Evolutionary conservation across 1,140 invertebrate species (phyloP), one percentile per base, ranked within the genome.

Genomic region (Leptinotarsa undecemlineata): DNA sequence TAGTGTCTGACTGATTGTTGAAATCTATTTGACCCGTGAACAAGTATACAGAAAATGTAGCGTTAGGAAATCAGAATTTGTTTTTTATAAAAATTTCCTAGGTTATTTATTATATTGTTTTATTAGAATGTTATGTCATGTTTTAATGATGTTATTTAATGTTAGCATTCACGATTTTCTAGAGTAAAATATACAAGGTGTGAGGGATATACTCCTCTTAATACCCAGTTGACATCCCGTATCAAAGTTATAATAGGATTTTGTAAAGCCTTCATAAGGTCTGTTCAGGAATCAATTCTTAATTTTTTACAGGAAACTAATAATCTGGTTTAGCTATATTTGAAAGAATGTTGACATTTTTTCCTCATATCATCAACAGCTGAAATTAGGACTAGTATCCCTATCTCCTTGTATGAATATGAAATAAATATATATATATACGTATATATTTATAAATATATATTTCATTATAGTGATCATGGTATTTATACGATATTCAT

Each of bases 81-180:
- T 69, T 69, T 69, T 69, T 69, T 69, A 69, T 69, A 69, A 69
- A 69, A 69, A 69, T 69, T 23, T 33, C 26, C 42, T 69, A 51
- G 68, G 68, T 69, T 69, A 69, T 69, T 69, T 69, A 69, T 69
- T 69, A 69, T 47, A 69, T 69, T 48, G 48, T 69, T 48, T 69
- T 69, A 48, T 69, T 69, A 51, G 20, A 48, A 48, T 69, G 66
- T 68, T 68, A 67, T 68, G 68, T 69, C 68, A 69, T 69, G 68
- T 69, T 69, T 69, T 69, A 69, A 69, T 69, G 68, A 69, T 69
- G 68, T 69, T 69, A 57, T 57, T 57, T 57, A 57, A 57, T 57
- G 51, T 57, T 57, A 57, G 51, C 51, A 57, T 57, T 57, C 33
- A 42, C 33, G 8, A 57, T 19, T 57, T 57, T 57, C n/a, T 57